These are phyloP conservation scores for Ictalurus punctatus DNA, from an alignment of 2,113 vertebrate species.

Conservation along the genomic window DNA sequence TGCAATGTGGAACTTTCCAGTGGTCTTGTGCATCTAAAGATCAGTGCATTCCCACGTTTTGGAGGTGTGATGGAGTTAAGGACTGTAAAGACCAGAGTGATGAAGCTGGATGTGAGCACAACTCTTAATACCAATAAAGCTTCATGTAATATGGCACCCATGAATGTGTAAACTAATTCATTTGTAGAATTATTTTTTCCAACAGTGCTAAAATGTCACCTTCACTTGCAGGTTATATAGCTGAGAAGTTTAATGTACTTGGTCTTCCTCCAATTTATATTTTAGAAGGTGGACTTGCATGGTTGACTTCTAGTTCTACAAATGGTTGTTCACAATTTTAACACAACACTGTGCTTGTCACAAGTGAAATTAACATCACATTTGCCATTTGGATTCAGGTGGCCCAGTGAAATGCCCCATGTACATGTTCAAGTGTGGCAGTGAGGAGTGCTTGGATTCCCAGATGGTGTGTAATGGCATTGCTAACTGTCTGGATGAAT, in stretches of 20 bases:
- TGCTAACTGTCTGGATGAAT: constrained; percentile 78
- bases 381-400: constrained; percentile 64
- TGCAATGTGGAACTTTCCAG: constrained; percentile 71
- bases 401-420: constrained; percentile 65
- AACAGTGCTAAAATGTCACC: neutral
- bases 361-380: neutral
- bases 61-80: constrained; percentile 79
- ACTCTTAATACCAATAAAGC: neutral
- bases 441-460: constrained; percentile 71
- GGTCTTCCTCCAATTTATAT: neutral
- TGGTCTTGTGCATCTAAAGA: constrained; percentile 73
- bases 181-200: neutral
- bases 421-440: constrained; percentile 76
- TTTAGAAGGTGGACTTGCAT: neutral
- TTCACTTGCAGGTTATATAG: neutral
- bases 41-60: constrained; percentile 78
- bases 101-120: constrained; percentile 79
- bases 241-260: neutral
- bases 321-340: neutral
- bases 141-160: no score
- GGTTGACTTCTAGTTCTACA: neutral
- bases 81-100: constrained; percentile 83
- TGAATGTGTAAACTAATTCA: neutral
- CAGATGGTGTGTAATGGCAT: constrained; percentile 76
- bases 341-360: neutral